Base-by-base conservation (phyloP, 2,888 invertebrate genomes). In the Octonoba sinensis region DNA sequence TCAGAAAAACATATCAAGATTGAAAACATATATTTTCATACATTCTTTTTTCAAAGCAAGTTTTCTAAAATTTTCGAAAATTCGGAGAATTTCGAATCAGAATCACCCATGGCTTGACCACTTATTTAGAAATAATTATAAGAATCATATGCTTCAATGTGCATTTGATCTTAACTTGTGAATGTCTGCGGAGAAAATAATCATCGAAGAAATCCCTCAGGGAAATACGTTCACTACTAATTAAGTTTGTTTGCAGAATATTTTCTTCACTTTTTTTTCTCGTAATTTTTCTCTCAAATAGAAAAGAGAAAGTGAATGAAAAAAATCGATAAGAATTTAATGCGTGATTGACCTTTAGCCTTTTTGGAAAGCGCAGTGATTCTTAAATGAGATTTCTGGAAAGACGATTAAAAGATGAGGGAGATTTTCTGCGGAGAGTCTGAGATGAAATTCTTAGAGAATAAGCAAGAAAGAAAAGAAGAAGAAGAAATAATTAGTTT, bases 241-340 rank as follows among this genome's bases (percentile, higher is more conserved):
- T 75, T 75, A 75, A 75, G 67, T 75, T 75, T 75, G 67, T 67
- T 75, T 75, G 75, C 56, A 59, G 59, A 57, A 67, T 60, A 75
- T 67, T 72, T 59, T 13, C 36, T 49, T 16, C 24, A 4, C n/a
- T 20, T 54, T 70, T 47, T 65, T 46, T 18, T 57, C 59, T 36
- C 56, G 22, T 15, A 16, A 20, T n/a, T 54, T n/a, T 18, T 54
- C 20, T n/a, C 54, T 54, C 16, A 15, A 54, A 54, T 18, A 54
- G 11, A 54, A 54, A 15, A 49, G 16, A 60, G 47, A n/a, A 71
- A 18, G 49, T 60, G 65, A 75, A 24, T 22, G 18, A 72, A 72
- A 75, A 75, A 75, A 67, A 60, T 67, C 67, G 75, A 67, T 60
- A 51, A 67, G 75, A 75, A 75, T 75, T 75, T 51, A 59, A 75